Evolutionary conservation across 2,888 invertebrate genomes (phyloP).

Genomic region (Orgyia antiqua): DNA sequence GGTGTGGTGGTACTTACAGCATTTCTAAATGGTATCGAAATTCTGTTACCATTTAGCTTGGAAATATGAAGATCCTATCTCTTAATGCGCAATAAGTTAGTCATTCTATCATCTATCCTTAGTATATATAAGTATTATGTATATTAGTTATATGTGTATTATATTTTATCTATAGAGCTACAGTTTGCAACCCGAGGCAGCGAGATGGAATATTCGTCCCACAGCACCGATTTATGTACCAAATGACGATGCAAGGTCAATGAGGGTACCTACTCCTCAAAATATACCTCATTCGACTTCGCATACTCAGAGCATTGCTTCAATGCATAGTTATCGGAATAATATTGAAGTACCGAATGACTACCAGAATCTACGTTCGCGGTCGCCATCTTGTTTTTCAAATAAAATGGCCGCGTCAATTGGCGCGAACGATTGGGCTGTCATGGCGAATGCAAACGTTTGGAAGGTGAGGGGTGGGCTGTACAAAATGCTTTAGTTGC

Average conservation of each 20-base stretch:
- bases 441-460: constrained; percentile 63
- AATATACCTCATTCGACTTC: constrained; percentile 69
- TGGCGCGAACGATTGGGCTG: constrained; percentile 72
- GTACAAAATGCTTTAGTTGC: constrained; percentile 45
- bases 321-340: constrained; percentile 75
- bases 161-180: constrained; percentile 57
- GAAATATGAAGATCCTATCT: constrained; percentile 62
- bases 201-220: constrained; percentile 69
- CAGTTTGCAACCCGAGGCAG: constrained; percentile 68
- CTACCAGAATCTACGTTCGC: constrained; percentile 71
- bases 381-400: constrained; percentile 76
- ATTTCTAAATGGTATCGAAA: constrained; percentile 33
- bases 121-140: constrained; percentile 32
- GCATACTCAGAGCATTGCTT: constrained; percentile 72
- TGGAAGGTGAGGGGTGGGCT: constrained; percentile 79
- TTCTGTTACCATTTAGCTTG: constrained; percentile 37
- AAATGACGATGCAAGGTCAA: constrained; percentile 56
- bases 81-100: constrained; percentile 59
- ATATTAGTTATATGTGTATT: constrained; percentile 29
- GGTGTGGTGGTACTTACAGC: constrained; percentile 65
- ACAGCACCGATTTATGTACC: constrained; percentile 73
- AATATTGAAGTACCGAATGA: constrained; percentile 71
- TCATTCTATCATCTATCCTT: constrained; percentile 28
- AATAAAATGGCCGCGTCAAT: constrained; percentile 73
- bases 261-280: constrained; percentile 59